These are phyloP conservation scores for Actinopyga echinites DNA, from an alignment of 53 echinoderm and acorn worm species.

Conservation along the genomic window DNA sequence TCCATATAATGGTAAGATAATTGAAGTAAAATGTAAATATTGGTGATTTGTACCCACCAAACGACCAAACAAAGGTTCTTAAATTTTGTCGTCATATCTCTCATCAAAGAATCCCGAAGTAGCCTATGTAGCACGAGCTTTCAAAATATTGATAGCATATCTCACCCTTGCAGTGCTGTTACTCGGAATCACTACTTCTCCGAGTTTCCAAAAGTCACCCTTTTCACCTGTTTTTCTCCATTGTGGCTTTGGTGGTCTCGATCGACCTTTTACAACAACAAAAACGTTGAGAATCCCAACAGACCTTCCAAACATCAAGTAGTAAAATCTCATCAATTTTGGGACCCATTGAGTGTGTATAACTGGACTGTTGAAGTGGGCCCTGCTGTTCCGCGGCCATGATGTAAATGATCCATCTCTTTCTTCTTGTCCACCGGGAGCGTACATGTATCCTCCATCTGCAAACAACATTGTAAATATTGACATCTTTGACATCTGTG, in stretches of 20 bases:
- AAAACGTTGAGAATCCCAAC: conserved; percentile 78
- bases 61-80: too few relatives aligned
- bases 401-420: background rate
- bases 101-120: too few relatives aligned
- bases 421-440: conserved; percentile 32
- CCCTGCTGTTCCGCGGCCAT: conserved; percentile 12
- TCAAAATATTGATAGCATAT: background rate
- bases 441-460: conserved; percentile 79
- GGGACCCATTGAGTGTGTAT: conserved; percentile 51
- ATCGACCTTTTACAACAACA: conserved; percentile 63
- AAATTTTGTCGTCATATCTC: too few relatives aligned
- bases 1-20: too few relatives aligned
- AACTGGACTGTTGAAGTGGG: conserved; percentile 71
- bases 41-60: too few relatives aligned
- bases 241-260: conserved; percentile 52
- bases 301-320: conserved; percentile 78
- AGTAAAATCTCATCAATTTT: conserved; percentile 79
- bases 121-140: background rate
- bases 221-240: conserved; percentile 74
- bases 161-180: conserved; percentile 79
- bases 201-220: conserved; percentile 70
- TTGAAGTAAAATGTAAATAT: too few relatives aligned
- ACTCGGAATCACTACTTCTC: conserved; percentile 77
- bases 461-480: too few relatives aligned
- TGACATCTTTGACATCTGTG: too few relatives aligned